phyloP scores from a whole-genome alignment of 2,888 invertebrate species.

The Geotrupes spiniger region DNA sequence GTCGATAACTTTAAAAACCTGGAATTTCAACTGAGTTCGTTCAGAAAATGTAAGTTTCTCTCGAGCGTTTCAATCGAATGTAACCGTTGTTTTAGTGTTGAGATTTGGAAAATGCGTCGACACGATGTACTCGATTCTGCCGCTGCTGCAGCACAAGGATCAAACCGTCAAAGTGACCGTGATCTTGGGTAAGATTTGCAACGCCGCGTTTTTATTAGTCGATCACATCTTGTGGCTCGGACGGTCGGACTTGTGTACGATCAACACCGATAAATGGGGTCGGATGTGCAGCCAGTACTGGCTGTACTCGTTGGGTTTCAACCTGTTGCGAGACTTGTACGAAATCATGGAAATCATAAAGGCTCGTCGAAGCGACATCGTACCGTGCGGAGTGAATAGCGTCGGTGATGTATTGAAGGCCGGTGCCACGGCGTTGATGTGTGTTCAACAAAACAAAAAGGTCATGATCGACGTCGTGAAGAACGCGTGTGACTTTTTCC shows the following conservation, averaged over 20 bases:
- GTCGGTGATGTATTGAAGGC: conserved; percentile 3
- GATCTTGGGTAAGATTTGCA: conserved; percentile 75
- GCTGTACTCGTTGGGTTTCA: conserved; percentile 78
- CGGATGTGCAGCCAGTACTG: conserved; percentile 76
- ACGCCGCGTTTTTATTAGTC: conserved; percentile 74
- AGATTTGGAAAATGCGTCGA: conserved; percentile 84
- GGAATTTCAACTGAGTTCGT: conserved; percentile 79
- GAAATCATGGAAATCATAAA: conserved; percentile 70
- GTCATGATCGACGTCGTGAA: conserved; percentile 79
- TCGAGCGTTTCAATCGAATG: conserved; percentile 3
- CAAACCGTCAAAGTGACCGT: conserved; percentile 66
- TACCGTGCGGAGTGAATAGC: not conserved
- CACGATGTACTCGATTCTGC: conserved; percentile 70
- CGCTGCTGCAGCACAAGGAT: conserved; percentile 71
- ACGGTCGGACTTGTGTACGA: conserved; percentile 63
- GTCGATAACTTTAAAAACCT: conserved; percentile 75
- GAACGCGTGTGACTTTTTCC: conserved; percentile 83
- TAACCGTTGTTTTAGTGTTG: conserved; percentile 55
- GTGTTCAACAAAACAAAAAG: conserved; percentile 56
- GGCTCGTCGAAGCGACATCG: conserved; percentile 41
- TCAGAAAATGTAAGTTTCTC: conserved; percentile 71
- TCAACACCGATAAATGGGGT: conserved; percentile 76
- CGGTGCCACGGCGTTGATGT: conserved; percentile 30
- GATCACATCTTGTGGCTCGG: conserved; percentile 88
- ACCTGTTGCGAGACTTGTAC: conserved; percentile 78